Base-by-base conservation (phyloP, 2,113 vertebrate species). In the Gavialis gangeticus region DNA sequence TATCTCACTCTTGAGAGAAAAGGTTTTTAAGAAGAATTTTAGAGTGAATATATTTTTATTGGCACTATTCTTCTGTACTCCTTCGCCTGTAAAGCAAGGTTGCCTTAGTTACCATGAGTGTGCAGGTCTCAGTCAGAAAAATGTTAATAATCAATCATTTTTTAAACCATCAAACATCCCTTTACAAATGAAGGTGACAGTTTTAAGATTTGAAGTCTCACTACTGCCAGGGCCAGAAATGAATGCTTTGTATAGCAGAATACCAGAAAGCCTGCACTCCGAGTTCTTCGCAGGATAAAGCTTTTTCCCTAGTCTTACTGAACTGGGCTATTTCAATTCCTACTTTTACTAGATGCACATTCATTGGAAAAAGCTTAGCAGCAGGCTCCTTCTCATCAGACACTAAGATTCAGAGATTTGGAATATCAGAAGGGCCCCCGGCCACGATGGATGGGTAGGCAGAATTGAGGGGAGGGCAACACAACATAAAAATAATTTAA, bases 191-290 rank as follows among this genome's bases (percentile, higher is more conserved):
- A 27, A 37, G 37, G 27, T 1, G 4, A 10, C 60, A 64, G 37
- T 46, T 81, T 63, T 82, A 85, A 89, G 67, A 79, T 73, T 79
- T 57, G 55, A 0, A 22, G 30, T 9, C 25, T 87, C 77, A 57
- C 86, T 19, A 4, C 57, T 37, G 30, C 67, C 79, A 91, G 63
- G 54, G 37, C 64, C 56, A 90, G 66, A 81, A 86, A 89, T 0
- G 0, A 64, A n/a, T 0, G 0, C 58, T 76, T 81, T 60, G 28
- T 59, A 54, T 18, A 83, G 76, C 0, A 1, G 82, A 30, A 30
- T 1, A 87, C 30, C 83, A 82, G n/a, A 27, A 56, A 82, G 73
- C 75, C 57, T 37, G 27, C 0, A 1, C 54, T n/a, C 0, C 0
- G 62, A 28, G 17, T 55, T 71, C n/a, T 56, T 58, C 37, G 27